Conservation (phyloP, 35 echinoderm and acorn worm species). For the Patiria miniata region DNA sequence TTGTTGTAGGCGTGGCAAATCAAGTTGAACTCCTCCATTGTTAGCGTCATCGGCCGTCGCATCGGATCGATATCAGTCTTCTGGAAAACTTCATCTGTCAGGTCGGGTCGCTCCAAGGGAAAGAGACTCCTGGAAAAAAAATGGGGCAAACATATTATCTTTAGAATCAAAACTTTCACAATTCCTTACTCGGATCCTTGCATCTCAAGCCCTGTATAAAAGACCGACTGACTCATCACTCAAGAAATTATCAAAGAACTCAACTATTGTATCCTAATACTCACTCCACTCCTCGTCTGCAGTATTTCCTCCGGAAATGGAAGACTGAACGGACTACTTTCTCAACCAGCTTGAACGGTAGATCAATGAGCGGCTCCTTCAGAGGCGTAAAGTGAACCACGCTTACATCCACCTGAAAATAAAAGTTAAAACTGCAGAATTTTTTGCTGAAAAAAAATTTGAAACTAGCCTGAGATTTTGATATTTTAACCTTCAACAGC, state of each 20-base stretch:
- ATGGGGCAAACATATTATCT: background rate
- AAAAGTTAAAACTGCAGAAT: background rate
- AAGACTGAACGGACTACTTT: conserved; percentile 89
- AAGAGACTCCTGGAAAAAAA: conserved; percentile 79
- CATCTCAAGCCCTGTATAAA: background rate
- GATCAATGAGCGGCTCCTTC: conserved; percentile 61
- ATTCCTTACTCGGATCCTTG: too few species aligned
- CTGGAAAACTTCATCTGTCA: conserved; percentile 75
- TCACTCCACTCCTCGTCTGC: conserved; percentile 86
- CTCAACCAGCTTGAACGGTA: conserved; percentile 88
- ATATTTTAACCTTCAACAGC: too few species aligned
- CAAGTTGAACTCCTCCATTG: conserved; percentile 85
- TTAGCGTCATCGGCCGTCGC: conserved; percentile 45
- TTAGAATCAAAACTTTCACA: background rate
- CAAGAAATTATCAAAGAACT: background rate
- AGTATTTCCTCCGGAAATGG: conserved; percentile 92
- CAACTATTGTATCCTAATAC: background rate
- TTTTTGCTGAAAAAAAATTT: background rate
- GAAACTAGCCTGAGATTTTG: background rate
- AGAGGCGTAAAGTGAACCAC: conserved; percentile 85
- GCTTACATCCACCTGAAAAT: conserved; percentile 82
- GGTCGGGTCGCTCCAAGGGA: conserved; percentile 62
- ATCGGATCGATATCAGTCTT: conserved; percentile 68
- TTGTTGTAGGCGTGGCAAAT: conserved; percentile 64
- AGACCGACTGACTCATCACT: background rate